A percentile compares a stretch with the other conserved stretches of the same genome.
phyloP scores from a whole-genome alignment of 2,113 vertebrate genomes.

The Agelaius tricolor region DNA sequence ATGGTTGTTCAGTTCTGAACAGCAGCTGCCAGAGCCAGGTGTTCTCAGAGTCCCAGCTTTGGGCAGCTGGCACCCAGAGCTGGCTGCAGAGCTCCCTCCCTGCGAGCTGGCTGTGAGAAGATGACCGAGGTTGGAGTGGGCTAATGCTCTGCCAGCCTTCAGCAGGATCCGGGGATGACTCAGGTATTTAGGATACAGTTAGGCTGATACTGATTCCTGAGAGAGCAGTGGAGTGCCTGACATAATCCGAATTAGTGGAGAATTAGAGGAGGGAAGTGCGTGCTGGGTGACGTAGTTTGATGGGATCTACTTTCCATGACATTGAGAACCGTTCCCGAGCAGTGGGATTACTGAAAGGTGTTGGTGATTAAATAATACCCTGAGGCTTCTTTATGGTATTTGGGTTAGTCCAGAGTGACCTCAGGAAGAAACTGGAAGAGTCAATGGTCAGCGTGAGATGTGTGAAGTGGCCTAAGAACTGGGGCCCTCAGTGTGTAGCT shows the following conservation, averaged over 20 bases:
- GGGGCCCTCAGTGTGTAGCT: neutral
- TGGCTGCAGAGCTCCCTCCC: neutral
- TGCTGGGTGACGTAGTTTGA: neutral
- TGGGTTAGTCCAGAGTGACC: neutral
- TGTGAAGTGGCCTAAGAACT: neutral
- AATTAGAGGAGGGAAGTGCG: neutral
- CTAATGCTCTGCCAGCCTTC: neutral
- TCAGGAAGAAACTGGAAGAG: neutral
- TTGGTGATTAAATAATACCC: neutral
- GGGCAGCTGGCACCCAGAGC: neutral
- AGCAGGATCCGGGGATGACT: neutral
- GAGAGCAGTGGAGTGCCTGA: neutral
- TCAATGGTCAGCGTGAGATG: rapidly evolving
- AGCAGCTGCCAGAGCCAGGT: neutral
- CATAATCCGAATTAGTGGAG: neutral
- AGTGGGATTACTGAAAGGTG: neutral
- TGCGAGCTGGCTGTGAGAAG: neutral
- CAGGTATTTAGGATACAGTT: neutral
- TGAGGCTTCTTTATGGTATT: neutral
- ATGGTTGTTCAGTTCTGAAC: neutral
- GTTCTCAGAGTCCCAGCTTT: neutral
- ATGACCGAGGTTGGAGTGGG: neutral
- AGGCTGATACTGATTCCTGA: neutral
- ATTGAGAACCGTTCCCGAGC: neutral
- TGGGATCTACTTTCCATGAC: neutral